A percentile compares a stretch with the other conserved stretches of the same genome.
These are phyloP conservation scores for Apogon hyalosoma DNA, from an alignment of 2,797 vertebrate species.

Conservation along the genomic window DNA sequence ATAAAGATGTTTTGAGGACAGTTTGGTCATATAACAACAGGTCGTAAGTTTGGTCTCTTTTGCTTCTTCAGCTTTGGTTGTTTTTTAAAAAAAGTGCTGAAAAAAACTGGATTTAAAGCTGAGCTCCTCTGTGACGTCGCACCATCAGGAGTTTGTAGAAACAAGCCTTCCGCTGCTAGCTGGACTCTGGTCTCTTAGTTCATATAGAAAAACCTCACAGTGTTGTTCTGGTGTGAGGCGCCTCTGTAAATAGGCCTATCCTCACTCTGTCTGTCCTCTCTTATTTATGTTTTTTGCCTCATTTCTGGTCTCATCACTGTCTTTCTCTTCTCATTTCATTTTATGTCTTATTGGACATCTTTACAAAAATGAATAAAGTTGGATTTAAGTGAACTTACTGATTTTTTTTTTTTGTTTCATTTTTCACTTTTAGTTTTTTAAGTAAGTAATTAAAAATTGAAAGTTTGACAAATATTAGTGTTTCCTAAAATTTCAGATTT, in stretches of 20 bases:
- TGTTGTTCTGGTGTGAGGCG: constrained; percentile 14
- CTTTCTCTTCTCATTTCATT: constrained; percentile 51
- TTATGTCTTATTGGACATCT: constrained; percentile 57
- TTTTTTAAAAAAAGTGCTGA: constrained; percentile 67
- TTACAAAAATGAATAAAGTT: constrained; percentile 74
- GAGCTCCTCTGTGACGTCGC: constrained; percentile 21
- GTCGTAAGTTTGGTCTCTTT: constrained; percentile 15
- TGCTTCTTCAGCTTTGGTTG: constrained; percentile 49
- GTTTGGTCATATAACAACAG: constrained; percentile 12
- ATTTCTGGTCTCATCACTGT: constrained; percentile 44
- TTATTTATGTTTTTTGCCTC: constrained; percentile 48
- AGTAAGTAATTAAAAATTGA: no score
- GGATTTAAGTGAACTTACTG: constrained; percentile 58
- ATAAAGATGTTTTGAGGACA: neutral
- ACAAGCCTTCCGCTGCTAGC: constrained; percentile 60
- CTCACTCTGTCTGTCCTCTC: constrained; percentile 24
- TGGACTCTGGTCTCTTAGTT: constrained; percentile 48
- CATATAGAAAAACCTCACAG: neutral
- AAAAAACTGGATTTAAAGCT: constrained; percentile 75
- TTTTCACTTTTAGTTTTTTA: neutral
- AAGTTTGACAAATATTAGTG: no score
- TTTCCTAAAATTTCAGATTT: no score
- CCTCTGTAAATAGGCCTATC: constrained; percentile 50
- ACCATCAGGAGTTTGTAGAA: constrained; percentile 21
- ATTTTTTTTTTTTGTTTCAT: neutral